Evolutionary conservation across 2,797 vertebrate genomes (phyloP), one percentile per base, ranked within the genome.

Genomic region (Botia kubotai): DNA sequence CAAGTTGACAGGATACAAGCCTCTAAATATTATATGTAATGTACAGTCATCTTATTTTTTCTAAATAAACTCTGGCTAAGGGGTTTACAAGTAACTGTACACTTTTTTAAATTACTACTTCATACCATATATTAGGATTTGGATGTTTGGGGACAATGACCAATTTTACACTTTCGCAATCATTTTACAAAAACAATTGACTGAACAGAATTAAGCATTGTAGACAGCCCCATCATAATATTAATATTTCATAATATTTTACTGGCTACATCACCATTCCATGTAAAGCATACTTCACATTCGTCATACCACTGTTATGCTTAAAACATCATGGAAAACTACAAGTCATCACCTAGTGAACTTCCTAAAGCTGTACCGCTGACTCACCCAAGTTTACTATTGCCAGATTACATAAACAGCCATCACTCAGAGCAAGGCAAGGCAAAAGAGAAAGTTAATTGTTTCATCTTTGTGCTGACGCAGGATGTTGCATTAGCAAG

Each of bases 291-390:
- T 26, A 8, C n/a, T 19, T 72, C n/a, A 79, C 72, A 26, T 57
- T 60, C 19, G 26, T 58, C 87, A 83, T 82, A 83, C 80, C 81
- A 78, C 63, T 84, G 84, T 83, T 88, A 85, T 90, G 87, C 83
- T 68, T 70, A 62, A 21, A 77, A 33, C 87, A 82, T 86, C 86
- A 88, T 75, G 92, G 91, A 93, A 93, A 94, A 92, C 63, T 87
- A 82, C 72, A 60, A 83, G 65, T 79, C 78, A 77, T 88, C 89
- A 89, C 90, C 84, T 62, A 87, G 67, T 80, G 84, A 87, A 85
- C 90, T 92, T 90, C 88, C 87, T 92, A 83, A 88, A 72, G 62
- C 73, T 53, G 70, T 84, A 86, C 33, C 69, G 6, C 79, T 93
- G 93, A 93, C 89, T 93, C 92, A 93, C 87, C 83, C 26, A 76